These are phyloP conservation scores for Spea bombifrons DNA, from an alignment of 2,113 vertebrate genomes.

Conservation along the genomic window DNA sequence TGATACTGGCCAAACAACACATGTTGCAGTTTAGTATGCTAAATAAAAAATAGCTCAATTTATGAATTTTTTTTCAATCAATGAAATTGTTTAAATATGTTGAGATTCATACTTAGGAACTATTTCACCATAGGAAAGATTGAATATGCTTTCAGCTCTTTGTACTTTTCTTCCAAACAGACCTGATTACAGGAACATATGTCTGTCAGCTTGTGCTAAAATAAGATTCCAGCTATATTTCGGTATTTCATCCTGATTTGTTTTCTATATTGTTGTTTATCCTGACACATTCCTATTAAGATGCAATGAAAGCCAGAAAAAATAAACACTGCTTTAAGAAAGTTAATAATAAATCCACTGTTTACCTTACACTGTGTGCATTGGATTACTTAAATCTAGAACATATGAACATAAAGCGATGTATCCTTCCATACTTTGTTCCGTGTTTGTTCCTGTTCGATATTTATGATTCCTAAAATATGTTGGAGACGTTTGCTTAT, in stretches of 20 bases:
- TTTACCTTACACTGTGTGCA: not conserved
- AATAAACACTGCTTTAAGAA: not conserved
- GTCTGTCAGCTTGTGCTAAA: not conserved
- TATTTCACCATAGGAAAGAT: too few relatives aligned
- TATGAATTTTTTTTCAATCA: too few relatives aligned
- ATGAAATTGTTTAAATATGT: too few relatives aligned
- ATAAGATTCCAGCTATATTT: not conserved
- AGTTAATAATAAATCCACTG: not conserved
- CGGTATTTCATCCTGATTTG: not conserved
- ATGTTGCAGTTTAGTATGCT: too few relatives aligned
- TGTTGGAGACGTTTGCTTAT: not conserved
- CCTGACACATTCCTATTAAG: not conserved
- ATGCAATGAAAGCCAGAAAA: not conserved
- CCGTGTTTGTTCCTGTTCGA: not conserved
- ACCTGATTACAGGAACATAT: too few relatives aligned
- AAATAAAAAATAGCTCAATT: too few relatives aligned
- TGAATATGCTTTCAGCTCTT: too few relatives aligned
- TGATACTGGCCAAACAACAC: too few relatives aligned
- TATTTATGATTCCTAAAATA: not conserved
- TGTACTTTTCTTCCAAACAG: too few relatives aligned
- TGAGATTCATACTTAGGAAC: too few relatives aligned
- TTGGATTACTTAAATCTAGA: not conserved
- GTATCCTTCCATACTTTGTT: not conserved
- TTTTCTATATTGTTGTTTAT: not conserved
- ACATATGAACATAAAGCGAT: not conserved